Evolutionary conservation across 1,140 invertebrate genomes (phyloP).

Genomic region (Leptonema lineaticorne): DNA sequence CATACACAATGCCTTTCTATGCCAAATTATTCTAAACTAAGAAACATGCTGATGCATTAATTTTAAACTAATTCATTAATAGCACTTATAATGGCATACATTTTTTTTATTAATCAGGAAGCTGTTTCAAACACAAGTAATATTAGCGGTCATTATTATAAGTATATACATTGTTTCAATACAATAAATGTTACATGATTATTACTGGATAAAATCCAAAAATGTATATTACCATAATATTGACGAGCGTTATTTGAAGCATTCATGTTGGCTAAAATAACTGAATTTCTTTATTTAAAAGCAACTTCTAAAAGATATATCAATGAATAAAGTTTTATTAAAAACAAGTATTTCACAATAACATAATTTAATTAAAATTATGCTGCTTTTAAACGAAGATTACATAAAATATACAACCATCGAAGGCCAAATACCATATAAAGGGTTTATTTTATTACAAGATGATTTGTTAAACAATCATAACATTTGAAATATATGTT

Average conservation of each 20-base stretch:
- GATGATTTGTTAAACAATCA: too few relatives aligned
- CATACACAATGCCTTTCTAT: constrained; percentile 38
- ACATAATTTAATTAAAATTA: not conserved
- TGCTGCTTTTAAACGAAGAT: constrained; percentile 33
- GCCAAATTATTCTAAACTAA: constrained; percentile 37
- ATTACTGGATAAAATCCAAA: not conserved
- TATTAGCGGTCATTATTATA: not conserved
- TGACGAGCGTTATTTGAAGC: not conserved
- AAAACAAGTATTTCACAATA: too few relatives aligned
- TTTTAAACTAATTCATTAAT: constrained; percentile 29
- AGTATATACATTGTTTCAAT: not conserved
- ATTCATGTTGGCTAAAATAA: not conserved
- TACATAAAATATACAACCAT: constrained; percentile 27
- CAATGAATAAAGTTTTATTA: not conserved
- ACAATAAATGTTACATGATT: not conserved
- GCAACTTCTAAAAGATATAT: not conserved
- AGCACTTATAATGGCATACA: constrained; percentile 35
- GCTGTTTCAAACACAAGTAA: constrained; percentile 8
- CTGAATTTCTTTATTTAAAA: constrained; percentile 26
- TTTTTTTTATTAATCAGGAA: constrained; percentile 19
- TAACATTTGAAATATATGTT: not conserved
- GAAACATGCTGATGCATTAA: constrained; percentile 38
- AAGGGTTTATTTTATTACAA: too few relatives aligned
- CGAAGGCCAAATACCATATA: not conserved
- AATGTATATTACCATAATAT: not conserved